These are phyloP conservation scores for Orchesella flavescens DNA, from an alignment of 2,888 invertebrate genomes.

Conservation along the genomic window DNA sequence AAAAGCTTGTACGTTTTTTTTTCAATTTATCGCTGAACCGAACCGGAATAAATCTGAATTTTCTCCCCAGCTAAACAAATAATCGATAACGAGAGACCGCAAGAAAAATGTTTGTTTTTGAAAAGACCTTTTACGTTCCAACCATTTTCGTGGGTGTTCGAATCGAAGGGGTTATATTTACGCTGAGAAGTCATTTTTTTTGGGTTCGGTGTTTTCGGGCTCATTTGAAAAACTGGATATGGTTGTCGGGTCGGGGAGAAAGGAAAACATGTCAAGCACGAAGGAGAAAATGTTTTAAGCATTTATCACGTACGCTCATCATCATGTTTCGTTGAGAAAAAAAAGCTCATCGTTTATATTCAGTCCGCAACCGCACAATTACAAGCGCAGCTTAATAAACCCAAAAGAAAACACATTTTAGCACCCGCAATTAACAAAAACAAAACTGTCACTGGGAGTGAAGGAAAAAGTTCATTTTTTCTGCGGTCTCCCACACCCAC, in stretches of 20 bases:
- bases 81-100: conserved; percentile 29
- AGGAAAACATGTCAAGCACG: not conserved
- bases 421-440: conserved; percentile 52
- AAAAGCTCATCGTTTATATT: not conserved
- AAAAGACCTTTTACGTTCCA: conserved; percentile 13
- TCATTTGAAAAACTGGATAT: conserved; percentile 35
- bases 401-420: conserved; percentile 19
- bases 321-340: not conserved
- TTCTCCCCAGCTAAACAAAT: conserved; percentile 56
- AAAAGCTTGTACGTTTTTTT: not conserved
- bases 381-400: conserved; percentile 8
- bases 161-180: no score
- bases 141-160: conserved; percentile 22
- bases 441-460: conserved; percentile 51
- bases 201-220: not conserved
- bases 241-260: conserved; percentile 41
- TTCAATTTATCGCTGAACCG: conserved; percentile 49
- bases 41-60: conserved; percentile 62
- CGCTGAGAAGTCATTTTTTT: not conserved
- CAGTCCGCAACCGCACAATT: conserved; percentile 1
- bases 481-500: no score
- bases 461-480: not conserved
- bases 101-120: conserved; percentile 29
- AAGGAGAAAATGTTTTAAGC: no score
- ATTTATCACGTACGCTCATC: no score